phyloP scores from a whole-genome alignment of 2,888 invertebrate genomes.

The Agonopterix alstromeriana region DNA sequence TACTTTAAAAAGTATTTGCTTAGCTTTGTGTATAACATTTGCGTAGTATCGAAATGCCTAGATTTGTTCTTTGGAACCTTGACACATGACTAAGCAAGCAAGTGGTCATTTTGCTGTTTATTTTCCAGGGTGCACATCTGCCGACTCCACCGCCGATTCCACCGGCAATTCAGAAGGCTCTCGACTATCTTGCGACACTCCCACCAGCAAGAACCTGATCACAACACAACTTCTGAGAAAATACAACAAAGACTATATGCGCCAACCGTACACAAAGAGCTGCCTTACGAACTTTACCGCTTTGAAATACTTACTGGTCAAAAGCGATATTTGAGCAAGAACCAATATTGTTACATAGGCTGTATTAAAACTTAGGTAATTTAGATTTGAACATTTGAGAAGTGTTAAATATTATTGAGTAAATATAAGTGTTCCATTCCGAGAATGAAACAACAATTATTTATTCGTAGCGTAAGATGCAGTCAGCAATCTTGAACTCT shows the following conservation, averaged over 20 bases:
- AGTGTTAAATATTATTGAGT: too few relatives aligned
- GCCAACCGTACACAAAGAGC: conserved; percentile 3
- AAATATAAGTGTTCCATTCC: too few relatives aligned
- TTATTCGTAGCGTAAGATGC: too few relatives aligned
- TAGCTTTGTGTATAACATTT: conserved; percentile 1
- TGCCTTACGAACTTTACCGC: conserved; percentile 30
- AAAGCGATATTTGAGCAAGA: conserved; percentile 4
- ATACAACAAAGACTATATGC: too few relatives aligned
- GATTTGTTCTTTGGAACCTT: too few relatives aligned
- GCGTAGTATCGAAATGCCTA: not conserved
- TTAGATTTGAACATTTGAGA: too few relatives aligned
- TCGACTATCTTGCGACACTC: conserved; percentile 82
- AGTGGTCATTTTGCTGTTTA: conserved; percentile 1
- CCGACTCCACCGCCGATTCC: conserved; percentile 87
- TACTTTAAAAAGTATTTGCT: conserved; percentile 2
- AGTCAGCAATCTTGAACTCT: too few relatives aligned
- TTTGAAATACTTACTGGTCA: conserved; percentile 31
- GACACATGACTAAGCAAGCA: too few relatives aligned
- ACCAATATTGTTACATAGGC: too few relatives aligned
- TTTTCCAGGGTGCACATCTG: conserved; percentile 81
- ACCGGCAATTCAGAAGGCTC: conserved; percentile 84
- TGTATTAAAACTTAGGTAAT: too few relatives aligned
- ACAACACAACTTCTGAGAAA: not conserved
- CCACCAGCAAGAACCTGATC: conserved; percentile 59
- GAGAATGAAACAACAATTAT: too few relatives aligned